phyloP scores from a whole-genome alignment of 2,888 invertebrate species.

The Protophormia terraenovae region DNA sequence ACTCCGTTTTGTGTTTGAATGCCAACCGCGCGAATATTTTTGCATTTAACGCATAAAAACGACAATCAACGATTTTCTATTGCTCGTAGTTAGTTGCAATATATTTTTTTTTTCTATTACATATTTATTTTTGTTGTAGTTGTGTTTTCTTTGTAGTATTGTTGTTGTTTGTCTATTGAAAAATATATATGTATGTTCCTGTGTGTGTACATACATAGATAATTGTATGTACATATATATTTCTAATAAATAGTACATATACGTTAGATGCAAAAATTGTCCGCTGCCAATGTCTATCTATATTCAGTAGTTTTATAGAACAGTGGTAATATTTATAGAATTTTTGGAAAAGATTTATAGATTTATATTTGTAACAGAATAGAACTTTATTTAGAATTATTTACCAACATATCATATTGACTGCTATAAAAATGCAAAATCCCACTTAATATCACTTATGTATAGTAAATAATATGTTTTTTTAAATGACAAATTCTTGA shows the following conservation, averaged over 20 bases:
- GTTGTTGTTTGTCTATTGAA: too few relatives aligned
- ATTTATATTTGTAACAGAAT: too few relatives aligned
- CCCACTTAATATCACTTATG: too few relatives aligned
- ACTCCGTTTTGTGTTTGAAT: slow-evolving; percentile 79
- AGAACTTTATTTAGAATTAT: too few relatives aligned
- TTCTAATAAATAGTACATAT: slow-evolving; percentile 34
- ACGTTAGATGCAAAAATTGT: slow-evolving; percentile 41
- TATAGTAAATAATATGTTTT: too few relatives aligned
- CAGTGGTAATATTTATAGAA: slow-evolving; percentile 25
- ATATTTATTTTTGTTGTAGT: slow-evolving; percentile 1
- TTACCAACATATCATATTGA: too few relatives aligned
- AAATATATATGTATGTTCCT: slow-evolving; percentile 6
- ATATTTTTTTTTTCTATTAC: slow-evolving; percentile 48
- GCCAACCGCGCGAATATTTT: slow-evolving; percentile 73
- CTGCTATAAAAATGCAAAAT: too few relatives aligned
- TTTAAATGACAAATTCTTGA: too few relatives aligned
- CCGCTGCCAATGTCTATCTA: slow-evolving; percentile 39
- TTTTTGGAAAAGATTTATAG: not conserved
- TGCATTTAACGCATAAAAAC: slow-evolving; percentile 67
- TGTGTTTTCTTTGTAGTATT: not conserved
- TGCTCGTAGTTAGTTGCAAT: slow-evolving; percentile 51
- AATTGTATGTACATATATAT: not conserved
- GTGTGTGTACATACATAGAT: slow-evolving; percentile 3
- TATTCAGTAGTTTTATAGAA: slow-evolving; percentile 16
- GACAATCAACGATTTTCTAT: slow-evolving; percentile 65